Evolutionary conservation across 2,113 vertebrate genomes (phyloP).

Genomic region (Uria lomvia): DNA sequence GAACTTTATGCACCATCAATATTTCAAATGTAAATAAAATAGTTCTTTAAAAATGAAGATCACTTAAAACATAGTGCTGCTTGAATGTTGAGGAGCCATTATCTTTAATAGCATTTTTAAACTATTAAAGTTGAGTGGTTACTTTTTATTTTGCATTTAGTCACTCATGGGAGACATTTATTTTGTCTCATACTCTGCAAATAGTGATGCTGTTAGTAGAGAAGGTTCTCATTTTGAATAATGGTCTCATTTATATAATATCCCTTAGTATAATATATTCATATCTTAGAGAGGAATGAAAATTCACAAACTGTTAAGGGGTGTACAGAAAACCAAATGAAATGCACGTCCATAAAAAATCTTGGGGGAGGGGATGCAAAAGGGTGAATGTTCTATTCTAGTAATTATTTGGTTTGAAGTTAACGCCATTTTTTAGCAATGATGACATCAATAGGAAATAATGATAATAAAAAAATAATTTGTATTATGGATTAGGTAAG

Average conservation of each 20-base stretch:
- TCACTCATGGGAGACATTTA: conserved; percentile 82
- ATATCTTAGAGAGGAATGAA: conserved; percentile 56
- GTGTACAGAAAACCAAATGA: conserved; percentile 36
- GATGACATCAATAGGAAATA: neutral
- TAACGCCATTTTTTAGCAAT: neutral
- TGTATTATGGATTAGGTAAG: neutral
- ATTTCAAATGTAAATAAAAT: conserved; percentile 83
- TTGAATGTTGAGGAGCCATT: conserved; percentile 79
- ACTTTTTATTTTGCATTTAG: conserved; percentile 87
- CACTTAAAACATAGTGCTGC: conserved; percentile 77
- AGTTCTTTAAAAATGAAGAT: conserved; percentile 78
- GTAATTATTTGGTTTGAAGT: neutral
- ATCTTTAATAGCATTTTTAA: conserved; percentile 83
- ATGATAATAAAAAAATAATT: neutral
- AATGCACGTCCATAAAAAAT: conserved; percentile 34
- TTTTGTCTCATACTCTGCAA: conserved; percentile 77
- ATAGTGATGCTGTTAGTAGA: conserved; percentile 73
- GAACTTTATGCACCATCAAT: conserved; percentile 75
- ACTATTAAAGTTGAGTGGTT: conserved; percentile 84
- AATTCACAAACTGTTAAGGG: conserved; percentile 63
- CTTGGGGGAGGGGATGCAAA: neutral
- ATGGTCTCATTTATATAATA: conserved; percentile 76
- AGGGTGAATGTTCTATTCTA: neutral
- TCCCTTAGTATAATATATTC: conserved; percentile 72
- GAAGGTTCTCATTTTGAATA: conserved; percentile 77